Percentiles rank a stretch among this genome's conserved stretches.
These are phyloP conservation scores for Caenorhabditis zanzibari DNA, from an alignment of 2,888 invertebrate species.

Conservation along the genomic window DNA sequence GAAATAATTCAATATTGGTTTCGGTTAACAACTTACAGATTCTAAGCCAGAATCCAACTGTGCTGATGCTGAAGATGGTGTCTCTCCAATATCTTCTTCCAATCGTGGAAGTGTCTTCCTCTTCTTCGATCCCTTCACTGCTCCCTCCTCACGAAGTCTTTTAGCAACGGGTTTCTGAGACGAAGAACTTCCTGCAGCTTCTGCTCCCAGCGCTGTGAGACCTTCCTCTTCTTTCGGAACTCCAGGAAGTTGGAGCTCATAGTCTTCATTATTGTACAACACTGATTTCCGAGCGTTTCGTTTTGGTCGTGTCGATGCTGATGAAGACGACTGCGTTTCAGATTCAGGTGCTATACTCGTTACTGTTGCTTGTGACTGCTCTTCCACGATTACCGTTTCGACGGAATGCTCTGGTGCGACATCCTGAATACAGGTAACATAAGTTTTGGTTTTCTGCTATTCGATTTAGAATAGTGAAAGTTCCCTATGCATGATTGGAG, in stretches of 20 bases:
- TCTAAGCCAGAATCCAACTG: not conserved
- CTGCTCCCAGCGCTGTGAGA: not conserved
- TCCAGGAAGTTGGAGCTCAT: constrained; percentile 60
- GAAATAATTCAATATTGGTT: not conserved
- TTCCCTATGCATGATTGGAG: too few relatives aligned
- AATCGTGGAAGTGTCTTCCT: constrained; percentile 38
- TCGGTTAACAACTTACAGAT: not conserved
- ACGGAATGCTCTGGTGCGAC: not conserved
- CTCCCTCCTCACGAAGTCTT: constrained; percentile 4
- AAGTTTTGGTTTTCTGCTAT: not conserved
- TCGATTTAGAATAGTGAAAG: not conserved
- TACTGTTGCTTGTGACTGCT: not conserved
- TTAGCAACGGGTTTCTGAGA: not conserved
- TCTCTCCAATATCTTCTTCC: constrained; percentile 23
- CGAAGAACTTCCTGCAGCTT: not conserved
- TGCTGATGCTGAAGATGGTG: not conserved
- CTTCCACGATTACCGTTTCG: not conserved
- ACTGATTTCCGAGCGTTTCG: constrained; percentile 70
- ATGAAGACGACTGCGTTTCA: not conserved
- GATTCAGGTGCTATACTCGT: not conserved
- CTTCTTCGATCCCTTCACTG: constrained; percentile 30
- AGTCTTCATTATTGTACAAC: constrained; percentile 64
- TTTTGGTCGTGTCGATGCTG: constrained; percentile 52
- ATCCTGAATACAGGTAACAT: not conserved
- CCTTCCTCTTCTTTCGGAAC: constrained; percentile 46